Evolutionary conservation across 2,113 vertebrate genomes (phyloP).

Genomic region (Catharus minimus): DNA sequence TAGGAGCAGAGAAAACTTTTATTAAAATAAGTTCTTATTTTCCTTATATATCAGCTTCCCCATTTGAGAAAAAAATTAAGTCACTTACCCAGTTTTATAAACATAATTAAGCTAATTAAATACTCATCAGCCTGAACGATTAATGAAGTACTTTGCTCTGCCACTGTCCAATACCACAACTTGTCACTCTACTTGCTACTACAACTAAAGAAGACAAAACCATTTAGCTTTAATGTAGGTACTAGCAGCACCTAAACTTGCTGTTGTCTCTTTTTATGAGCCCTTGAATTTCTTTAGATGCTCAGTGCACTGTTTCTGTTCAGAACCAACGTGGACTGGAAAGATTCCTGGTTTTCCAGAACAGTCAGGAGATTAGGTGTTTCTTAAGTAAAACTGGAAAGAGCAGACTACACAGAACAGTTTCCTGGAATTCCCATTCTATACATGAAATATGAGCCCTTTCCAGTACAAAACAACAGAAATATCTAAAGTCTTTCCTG

Average conservation of each 20-base stretch:
- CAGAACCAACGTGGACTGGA: background rate
- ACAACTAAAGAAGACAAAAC: background rate
- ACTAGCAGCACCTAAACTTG: background rate
- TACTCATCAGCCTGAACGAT: background rate
- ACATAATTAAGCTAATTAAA: slow-evolving; percentile 2
- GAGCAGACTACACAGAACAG: background rate
- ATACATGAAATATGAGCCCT: background rate
- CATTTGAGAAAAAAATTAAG: background rate
- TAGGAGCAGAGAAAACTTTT: background rate
- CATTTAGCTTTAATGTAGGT: background rate
- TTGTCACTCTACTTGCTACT: background rate
- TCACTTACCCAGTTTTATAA: background rate
- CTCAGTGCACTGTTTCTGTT: background rate
- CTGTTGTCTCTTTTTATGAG: background rate
- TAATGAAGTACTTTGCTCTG: background rate
- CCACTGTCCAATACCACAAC: background rate
- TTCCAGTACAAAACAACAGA: background rate
- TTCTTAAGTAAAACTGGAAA: background rate
- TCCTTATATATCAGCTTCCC: background rate
- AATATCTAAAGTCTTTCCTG: background rate
- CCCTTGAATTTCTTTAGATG: background rate
- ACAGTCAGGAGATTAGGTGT: background rate
- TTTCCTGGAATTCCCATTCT: background rate
- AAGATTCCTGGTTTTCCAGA: background rate
- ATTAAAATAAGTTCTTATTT: background rate